Percentiles rank a stretch among this genome's conserved stretches.
These are phyloP conservation scores for Muscicapa striata DNA, from an alignment of 2,797 vertebrate genomes.

Conservation along the genomic window DNA sequence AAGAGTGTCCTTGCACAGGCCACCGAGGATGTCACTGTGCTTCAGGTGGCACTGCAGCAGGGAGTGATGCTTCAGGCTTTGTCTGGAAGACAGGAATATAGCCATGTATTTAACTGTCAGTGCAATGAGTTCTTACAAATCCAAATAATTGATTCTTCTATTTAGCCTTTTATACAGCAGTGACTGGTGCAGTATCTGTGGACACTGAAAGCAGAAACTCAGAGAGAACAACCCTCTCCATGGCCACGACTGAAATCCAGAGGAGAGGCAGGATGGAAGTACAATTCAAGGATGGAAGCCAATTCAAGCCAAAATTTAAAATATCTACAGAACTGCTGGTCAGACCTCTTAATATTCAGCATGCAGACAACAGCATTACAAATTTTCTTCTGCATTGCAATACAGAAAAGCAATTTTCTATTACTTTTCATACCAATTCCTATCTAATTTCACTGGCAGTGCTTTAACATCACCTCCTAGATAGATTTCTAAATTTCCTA, in stretches of 20 bases:
- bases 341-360: not conserved
- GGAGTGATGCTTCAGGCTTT: constrained; percentile 89
- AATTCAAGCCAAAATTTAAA: not conserved
- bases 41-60: constrained; percentile 85
- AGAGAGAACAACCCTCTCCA: not conserved
- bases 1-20: constrained; percentile 86
- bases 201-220: not conserved
- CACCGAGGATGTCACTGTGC: constrained; percentile 83
- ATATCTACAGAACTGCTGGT: not conserved
- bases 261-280: not conserved
- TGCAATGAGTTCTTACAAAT: not conserved
- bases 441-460: not conserved
- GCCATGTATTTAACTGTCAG: not conserved
- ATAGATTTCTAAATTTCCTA: not conserved
- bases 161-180: not conserved
- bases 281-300: not conserved
- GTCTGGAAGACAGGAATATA: constrained; percentile 73
- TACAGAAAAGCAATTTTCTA: not conserved
- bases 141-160: not conserved
- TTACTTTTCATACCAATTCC: not conserved
- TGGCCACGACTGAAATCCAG: not conserved
- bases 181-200: accelerated
- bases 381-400: not conserved
- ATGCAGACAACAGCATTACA: not conserved
- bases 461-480: not conserved